Evolutionary conservation across 2,113 vertebrate genomes (phyloP).

Genomic region (Corythaeola cristata): DNA sequence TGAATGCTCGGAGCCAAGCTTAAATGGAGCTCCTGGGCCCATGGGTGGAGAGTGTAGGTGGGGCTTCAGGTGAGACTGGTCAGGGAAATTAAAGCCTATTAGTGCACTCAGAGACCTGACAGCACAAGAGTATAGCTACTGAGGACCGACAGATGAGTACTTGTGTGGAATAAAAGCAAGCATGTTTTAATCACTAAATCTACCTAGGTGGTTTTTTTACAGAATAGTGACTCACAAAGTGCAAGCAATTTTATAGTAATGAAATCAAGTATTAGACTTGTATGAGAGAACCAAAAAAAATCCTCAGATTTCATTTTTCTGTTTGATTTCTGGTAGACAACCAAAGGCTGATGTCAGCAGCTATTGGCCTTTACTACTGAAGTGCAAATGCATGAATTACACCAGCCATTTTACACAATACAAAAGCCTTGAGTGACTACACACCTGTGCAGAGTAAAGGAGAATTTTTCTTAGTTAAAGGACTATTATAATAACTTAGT

Average conservation of each 20-base stretch:
- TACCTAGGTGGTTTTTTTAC: neutral
- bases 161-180: neutral
- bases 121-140: accelerated
- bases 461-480: neutral
- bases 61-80: neutral
- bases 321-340: neutral
- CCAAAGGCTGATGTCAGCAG: neutral
- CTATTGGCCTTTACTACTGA: neutral
- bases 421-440: neutral
- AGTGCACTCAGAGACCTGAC: neutral
- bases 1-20: accelerated
- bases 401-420: neutral
- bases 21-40: neutral
- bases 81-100: neutral
- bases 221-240: neutral
- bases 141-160: neutral
- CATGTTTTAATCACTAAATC: neutral
- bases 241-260: neutral
- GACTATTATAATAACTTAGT: neutral
- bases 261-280: neutral
- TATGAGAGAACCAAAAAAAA: neutral
- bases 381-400: neutral
- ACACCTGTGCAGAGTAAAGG: neutral
- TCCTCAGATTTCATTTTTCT: neutral
- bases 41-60: neutral